Base-by-base conservation (phyloP, 64 coral and sea anemone genomes). In the Platygyra sinensis region DNA sequence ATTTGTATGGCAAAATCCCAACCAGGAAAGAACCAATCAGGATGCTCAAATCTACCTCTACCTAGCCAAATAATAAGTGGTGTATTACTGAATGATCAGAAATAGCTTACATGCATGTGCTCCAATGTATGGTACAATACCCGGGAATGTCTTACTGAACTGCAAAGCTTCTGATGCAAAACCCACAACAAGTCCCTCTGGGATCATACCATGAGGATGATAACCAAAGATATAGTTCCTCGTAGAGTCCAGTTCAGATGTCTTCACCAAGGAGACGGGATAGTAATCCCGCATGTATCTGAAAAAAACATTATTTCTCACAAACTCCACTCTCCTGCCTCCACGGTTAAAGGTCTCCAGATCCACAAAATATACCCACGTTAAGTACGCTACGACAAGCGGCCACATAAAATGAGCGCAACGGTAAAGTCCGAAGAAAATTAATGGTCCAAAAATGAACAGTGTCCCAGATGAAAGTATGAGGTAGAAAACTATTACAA, bases 141-240 rank as follows among this genome's bases (percentile, higher is more conserved):
- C 92, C 32, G 86, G 92, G 50, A 93, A 93, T 55, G 18, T 30
- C 32, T 77, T 61, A 20, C 64, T 79, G 62, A 93, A 88, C 29
- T 87, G 76, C 9, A 78, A 57, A 5, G 92, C 92, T 30, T 93
- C 86, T 72, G 92, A 81, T 11, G 77, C 86, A 75, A 93, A 89
- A 36, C 67, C 52, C 7, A 87, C 30, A 6, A 31, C 29, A 57
- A 87, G 86, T 14, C 86, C 92, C 51, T 87, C 92, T 22, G 86
- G 86, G 14, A 93, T 80, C 59, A 88, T 87, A 12, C 92, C 92
- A 30, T 93, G 92, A 16, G 92, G 92, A 32, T 88, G 86, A 51
- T 93, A 93, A 24, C 85, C 86, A 89, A 93, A 88, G 32, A 93
- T 89, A 31, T 93, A 93, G 51, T 93, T 93, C n/a, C 75, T 93